phyloP scores from a whole-genome alignment of 2,797 vertebrate species.

The Esox lucius region DNA sequence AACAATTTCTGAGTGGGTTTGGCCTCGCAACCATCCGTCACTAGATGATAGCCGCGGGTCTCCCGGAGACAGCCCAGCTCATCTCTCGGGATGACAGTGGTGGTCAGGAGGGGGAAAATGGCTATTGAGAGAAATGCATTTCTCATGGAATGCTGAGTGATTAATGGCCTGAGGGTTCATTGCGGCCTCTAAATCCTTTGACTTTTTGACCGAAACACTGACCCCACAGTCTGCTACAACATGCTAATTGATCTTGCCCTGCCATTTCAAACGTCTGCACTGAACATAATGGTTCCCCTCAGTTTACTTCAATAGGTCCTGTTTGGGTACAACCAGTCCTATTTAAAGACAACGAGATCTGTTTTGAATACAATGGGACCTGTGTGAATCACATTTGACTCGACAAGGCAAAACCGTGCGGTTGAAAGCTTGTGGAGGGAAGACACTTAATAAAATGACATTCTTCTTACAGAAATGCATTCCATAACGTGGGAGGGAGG shows the following conservation, averaged over 20 bases:
- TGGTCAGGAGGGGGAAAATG: neutral
- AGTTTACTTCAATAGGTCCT: too few species aligned
- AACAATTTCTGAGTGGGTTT: constrained; percentile 23
- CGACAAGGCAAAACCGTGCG: neutral
- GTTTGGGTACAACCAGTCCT: neutral
- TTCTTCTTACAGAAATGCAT: neutral
- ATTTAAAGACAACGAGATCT: neutral
- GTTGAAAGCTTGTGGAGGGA: neutral
- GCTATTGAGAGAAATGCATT: neutral
- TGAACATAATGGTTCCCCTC: neutral
- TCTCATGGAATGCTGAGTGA: constrained; percentile 13
- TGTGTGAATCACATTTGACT: neutral
- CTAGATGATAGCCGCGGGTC: constrained; percentile 20
- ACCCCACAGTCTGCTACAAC: constrained; percentile 2
- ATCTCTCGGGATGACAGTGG: constrained; percentile 26
- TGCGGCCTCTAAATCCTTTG: constrained; percentile 39
- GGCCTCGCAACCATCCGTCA: constrained; percentile 19
- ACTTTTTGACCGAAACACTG: constrained; percentile 18
- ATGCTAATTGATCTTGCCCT: neutral
- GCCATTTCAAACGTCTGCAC: neutral
- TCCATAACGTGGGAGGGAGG: neutral
- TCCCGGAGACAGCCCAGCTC: constrained; percentile 13
- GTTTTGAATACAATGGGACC: neutral
- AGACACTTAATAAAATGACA: neutral
- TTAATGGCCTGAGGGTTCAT: constrained; percentile 23